Base-by-base conservation (phyloP, 2,113 vertebrate species). In the Mesocricetus auratus region DNA sequence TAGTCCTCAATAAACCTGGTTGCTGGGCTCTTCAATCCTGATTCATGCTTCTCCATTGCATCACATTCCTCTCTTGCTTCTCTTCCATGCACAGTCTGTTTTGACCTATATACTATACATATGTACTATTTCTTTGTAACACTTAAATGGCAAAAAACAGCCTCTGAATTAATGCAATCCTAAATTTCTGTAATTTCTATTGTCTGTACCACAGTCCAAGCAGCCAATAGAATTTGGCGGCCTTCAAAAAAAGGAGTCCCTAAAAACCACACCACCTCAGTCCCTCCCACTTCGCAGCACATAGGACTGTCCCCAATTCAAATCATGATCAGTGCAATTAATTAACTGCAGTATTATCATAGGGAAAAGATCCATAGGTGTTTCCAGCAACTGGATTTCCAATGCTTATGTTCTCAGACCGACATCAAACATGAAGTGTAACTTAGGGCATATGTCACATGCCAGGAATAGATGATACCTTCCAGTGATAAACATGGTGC, bases 141-240 rank as follows among this genome's bases (percentile, higher is more conserved):
- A 90, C 79, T 42, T 12, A 42, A 75, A 10, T 90, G 26, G 81
- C 69, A 90, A 50, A 91, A 24, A 88, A 68, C 68, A 93, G 79
- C 58, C 58, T 53, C 73, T 33, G 42, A 86, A 53, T 89, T 68
- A 75, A 42, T 45, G 31, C 15, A 45, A 64, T 29, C 5, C 42
- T 33, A 93, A 69, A 36, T 64, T 31, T 62, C 21, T 74, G 86
- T 68, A 3, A 50, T 62, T 73, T 88, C 3, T 11, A 39, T 74
- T 79, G 21, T 87, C 31, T 86, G 42, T 69, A 42, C 24, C 24
- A 45, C 5, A 94, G 45, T 33, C 36, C 85, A 71, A 75, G 69
- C 21, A 79, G 9, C 42, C 88, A 94, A 66, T 22, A 26, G 77
- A 91, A 64, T 58, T 12, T 92, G 17, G 45, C 45, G 39, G 8